Evolutionary conservation across 2,113 vertebrate genomes (phyloP).

Genomic region (Saiga tatarica): DNA sequence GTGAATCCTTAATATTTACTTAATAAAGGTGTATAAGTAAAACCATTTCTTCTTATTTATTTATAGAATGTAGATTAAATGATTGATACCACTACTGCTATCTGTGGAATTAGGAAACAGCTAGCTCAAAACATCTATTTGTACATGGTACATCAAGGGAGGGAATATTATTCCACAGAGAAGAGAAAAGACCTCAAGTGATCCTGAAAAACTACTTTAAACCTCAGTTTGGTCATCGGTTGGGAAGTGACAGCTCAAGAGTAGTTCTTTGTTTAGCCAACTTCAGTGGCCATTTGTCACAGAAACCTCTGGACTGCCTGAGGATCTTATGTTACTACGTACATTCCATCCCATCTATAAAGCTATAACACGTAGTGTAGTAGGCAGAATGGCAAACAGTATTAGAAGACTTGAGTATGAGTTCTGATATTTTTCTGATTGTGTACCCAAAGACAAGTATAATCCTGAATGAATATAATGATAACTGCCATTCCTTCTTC

Average conservation of each 20-base stretch:
- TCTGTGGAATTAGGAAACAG: not conserved
- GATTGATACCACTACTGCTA: not conserved
- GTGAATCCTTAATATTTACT: not conserved
- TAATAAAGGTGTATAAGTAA: not conserved
- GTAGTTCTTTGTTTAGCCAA: not conserved
- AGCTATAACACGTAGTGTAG: not conserved
- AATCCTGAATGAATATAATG: not conserved
- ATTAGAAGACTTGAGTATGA: not conserved
- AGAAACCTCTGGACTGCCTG: fast-evolving
- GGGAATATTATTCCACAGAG: not conserved
- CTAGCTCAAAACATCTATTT: not conserved
- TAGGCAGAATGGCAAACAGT: not conserved
- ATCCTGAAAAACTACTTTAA: not conserved
- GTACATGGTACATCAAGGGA: not conserved
- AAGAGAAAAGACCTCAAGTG: not conserved
- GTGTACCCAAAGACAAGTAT: not conserved
- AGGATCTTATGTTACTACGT: fast-evolving
- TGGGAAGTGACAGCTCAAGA: not conserved
- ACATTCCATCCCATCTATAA: not conserved
- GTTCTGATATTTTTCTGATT: not conserved
- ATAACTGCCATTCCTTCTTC: not conserved
- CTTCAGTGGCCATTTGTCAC: not conserved
- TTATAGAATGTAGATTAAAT: not conserved
- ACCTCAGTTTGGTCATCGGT: not conserved
- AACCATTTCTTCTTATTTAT: not conserved